Conservation (phyloP, 2,797 vertebrate species). For the Myotis vivesi region DNA sequence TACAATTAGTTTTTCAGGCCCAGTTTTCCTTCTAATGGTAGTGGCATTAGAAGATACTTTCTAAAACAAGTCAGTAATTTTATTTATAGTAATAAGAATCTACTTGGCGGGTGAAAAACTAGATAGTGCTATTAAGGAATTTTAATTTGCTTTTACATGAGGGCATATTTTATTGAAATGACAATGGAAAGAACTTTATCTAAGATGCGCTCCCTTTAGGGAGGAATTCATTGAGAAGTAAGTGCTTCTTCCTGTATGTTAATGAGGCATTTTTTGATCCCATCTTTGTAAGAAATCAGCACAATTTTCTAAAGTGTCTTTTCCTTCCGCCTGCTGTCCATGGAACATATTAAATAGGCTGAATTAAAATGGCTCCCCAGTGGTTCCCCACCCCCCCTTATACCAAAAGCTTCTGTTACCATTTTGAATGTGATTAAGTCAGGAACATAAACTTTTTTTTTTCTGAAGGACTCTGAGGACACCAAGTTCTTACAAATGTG, state of each 20-base stretch:
- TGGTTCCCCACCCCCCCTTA: not conserved
- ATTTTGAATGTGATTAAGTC: not conserved
- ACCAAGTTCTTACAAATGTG: not conserved
- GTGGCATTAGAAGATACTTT: not conserved
- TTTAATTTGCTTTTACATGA: conserved; percentile 57
- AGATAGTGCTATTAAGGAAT: conserved; percentile 21
- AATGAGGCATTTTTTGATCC: conserved; percentile 47
- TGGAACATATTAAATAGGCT: not conserved
- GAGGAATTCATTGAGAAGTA: conserved; percentile 41
- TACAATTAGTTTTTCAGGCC: not conserved
- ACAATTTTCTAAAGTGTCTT: conserved; percentile 19
- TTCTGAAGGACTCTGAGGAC: not conserved
- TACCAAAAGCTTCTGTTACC: not conserved
- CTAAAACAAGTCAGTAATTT: conserved; percentile 31
- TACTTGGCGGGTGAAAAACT: not conserved
- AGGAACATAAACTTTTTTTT: not conserved
- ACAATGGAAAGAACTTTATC: not conserved
- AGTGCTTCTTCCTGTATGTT: conserved; percentile 21
- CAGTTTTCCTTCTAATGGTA: not conserved
- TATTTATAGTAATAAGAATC: conserved; percentile 45
- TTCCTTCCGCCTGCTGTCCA: not conserved
- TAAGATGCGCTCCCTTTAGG: conserved; percentile 32
- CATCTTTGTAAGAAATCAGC: conserved; percentile 43
- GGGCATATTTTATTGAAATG: conserved; percentile 46
- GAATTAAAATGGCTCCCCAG: not conserved